These are phyloP conservation scores for Huso huso DNA, from an alignment of 2,797 vertebrate species.

Conservation along the genomic window DNA sequence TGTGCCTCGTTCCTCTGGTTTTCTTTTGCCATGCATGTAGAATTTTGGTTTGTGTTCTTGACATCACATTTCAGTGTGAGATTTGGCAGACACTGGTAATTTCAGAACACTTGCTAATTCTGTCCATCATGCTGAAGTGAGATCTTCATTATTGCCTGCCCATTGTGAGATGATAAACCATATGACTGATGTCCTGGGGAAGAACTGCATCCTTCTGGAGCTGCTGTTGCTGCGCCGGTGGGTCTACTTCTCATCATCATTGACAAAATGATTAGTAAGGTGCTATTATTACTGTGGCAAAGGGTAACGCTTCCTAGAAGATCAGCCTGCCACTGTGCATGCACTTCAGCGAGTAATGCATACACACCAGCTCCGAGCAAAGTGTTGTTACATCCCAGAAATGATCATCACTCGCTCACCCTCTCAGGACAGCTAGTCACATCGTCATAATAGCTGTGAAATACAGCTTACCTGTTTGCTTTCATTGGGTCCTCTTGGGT, in stretches of 20 bases:
- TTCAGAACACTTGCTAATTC: not conserved
- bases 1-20: no score
- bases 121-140: not conserved
- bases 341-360: no score
- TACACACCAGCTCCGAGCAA: no score
- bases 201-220: constrained; percentile 1
- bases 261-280: constrained; percentile 1
- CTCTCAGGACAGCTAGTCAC: no score
- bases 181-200: not conserved
- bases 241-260: not conserved
- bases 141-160: not conserved
- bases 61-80: not conserved
- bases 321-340: not conserved
- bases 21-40: no score
- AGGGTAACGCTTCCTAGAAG: not conserved
- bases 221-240: not conserved
- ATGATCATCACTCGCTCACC: no score
- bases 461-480: no score
- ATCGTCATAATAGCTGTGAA: no score
- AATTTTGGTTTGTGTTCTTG: not conserved
- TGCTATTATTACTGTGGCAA: not conserved
- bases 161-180: not conserved
- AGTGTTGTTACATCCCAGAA: no score
- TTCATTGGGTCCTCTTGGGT: no score
- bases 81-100: not conserved